Evolutionary conservation across 1,140 invertebrate species (phyloP).

Genomic region (Ylistrum balloti): DNA sequence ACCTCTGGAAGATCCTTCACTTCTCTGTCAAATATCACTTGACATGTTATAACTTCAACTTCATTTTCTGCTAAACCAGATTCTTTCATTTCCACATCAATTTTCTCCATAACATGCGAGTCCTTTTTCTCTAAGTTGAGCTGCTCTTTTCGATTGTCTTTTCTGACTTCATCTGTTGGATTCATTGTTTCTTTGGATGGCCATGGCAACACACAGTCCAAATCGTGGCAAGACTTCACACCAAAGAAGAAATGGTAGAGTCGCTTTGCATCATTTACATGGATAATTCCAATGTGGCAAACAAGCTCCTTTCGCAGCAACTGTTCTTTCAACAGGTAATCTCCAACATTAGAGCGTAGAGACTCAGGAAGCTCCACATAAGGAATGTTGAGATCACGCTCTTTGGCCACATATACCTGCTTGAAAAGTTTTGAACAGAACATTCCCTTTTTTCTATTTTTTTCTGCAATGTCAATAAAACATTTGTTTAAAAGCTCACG

Average conservation of each 20-base stretch:
- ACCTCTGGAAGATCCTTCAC: background rate
- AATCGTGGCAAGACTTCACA: conserved; percentile 37
- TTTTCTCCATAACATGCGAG: background rate
- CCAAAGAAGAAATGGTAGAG: conserved; percentile 55
- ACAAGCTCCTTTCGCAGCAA: background rate
- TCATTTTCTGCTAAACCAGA: background rate
- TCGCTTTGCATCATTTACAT: conserved; percentile 50
- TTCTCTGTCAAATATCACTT: conserved; percentile 22
- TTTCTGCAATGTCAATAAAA: background rate
- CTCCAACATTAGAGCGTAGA: background rate
- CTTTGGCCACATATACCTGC: background rate
- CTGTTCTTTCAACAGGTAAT: background rate
- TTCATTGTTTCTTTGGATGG: background rate
- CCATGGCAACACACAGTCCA: conserved; percentile 10
- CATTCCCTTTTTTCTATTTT: conserved; percentile 8
- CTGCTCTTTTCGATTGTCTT: background rate
- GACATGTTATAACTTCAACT: background rate
- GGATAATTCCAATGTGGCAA: conserved; percentile 53
- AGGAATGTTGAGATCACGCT: background rate
- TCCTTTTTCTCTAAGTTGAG: background rate
- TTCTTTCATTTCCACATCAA: background rate
- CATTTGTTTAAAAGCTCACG: background rate
- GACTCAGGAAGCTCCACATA: background rate
- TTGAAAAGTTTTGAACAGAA: background rate
- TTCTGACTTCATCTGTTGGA: background rate